Percentiles rank a stretch among this genome's conserved stretches.
These are phyloP conservation scores for Pseudochromis fuscus DNA, from an alignment of 2,797 vertebrate genomes.

Conservation along the genomic window DNA sequence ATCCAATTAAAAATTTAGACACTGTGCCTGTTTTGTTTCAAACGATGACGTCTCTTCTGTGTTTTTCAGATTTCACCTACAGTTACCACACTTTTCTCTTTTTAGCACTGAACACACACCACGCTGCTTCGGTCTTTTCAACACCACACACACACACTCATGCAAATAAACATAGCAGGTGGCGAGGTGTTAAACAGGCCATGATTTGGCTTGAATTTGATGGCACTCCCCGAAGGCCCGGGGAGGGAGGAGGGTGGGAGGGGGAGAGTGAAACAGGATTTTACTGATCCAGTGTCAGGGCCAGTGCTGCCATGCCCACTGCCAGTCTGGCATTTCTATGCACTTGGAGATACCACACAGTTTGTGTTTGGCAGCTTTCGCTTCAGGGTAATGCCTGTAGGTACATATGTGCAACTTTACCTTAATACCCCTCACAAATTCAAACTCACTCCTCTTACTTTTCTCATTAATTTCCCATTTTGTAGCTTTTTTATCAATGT, in stretches of 20 bases:
- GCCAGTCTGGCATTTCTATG: conserved; percentile 39
- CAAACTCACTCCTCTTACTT: neutral
- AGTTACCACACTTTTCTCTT: conserved; percentile 18
- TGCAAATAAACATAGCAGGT: conserved; percentile 62
- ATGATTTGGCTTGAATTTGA: conserved; percentile 67
- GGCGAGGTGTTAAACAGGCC: conserved; percentile 72
- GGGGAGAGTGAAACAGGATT: conserved; percentile 68
- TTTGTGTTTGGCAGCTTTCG: conserved; percentile 24
- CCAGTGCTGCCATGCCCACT: conserved; percentile 30
- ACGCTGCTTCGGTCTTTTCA: neutral
- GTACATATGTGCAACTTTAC: conserved; percentile 32
- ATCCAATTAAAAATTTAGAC: conserved; percentile 10
- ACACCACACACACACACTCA: conserved; percentile 14
- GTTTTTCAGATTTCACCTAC: conserved; percentile 17
- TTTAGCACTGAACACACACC: conserved; percentile 1
- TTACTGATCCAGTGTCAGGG: conserved; percentile 55
- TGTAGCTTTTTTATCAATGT: conserved; percentile 20
- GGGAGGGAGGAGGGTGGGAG: conserved; percentile 36
- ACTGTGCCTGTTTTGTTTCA: conserved; percentile 17
- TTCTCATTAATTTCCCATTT: conserved; percentile 23
- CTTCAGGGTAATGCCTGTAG: conserved; percentile 31
- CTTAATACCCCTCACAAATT: conserved; percentile 5
- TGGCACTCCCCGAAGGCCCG: conserved; percentile 49
- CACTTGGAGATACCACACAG: conserved; percentile 19
- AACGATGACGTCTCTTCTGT: conserved; percentile 29